Conservation (phyloP, 1,140 invertebrate genomes). For the Chelonus insularis region DNA sequence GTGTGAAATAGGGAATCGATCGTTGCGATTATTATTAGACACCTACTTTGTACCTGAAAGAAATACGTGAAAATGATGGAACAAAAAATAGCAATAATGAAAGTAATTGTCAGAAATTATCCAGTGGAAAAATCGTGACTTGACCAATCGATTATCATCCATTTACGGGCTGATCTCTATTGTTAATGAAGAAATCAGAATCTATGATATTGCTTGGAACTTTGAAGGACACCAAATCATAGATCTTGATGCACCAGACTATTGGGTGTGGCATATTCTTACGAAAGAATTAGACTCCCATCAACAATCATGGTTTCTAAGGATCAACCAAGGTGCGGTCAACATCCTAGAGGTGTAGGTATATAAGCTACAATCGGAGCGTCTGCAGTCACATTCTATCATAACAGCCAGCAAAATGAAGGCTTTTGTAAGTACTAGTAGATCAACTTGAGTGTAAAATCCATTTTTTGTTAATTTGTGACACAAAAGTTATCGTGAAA, state of each 20-base stretch:
- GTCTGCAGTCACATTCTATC: slow-evolving; percentile 48
- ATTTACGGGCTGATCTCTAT: neutral
- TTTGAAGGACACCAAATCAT: slow-evolving; percentile 14
- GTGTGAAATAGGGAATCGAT: slow-evolving; percentile 33
- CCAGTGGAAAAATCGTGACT: neutral
- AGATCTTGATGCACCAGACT: slow-evolving; percentile 33
- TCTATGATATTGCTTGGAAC: neutral
- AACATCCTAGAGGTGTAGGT: slow-evolving; percentile 44
- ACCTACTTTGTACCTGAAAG: neutral
- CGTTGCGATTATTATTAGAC: slow-evolving; percentile 21
- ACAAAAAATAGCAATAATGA: neutral
- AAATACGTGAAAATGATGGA: neutral
- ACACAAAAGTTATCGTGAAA: neutral
- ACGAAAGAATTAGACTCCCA: slow-evolving; percentile 53
- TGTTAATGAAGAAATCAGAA: slow-evolving; percentile 18
- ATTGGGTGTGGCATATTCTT: slow-evolving; percentile 55
- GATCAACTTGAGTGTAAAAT: neutral
- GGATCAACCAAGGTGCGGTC: slow-evolving; percentile 58
- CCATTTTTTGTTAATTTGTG: neutral
- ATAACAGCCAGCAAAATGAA: slow-evolving; percentile 55
- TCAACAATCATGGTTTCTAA: slow-evolving; percentile 59
- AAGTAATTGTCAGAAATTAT: neutral
- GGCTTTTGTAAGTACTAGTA: slow-evolving; percentile 55
- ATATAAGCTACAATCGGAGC: slow-evolving; percentile 53
- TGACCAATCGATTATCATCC: slow-evolving; percentile 1